Percentiles rank a stretch among this genome's conserved stretches.
phyloP scores from a whole-genome alignment of 1,140 invertebrate species.

The Dryas iulia region DNA sequence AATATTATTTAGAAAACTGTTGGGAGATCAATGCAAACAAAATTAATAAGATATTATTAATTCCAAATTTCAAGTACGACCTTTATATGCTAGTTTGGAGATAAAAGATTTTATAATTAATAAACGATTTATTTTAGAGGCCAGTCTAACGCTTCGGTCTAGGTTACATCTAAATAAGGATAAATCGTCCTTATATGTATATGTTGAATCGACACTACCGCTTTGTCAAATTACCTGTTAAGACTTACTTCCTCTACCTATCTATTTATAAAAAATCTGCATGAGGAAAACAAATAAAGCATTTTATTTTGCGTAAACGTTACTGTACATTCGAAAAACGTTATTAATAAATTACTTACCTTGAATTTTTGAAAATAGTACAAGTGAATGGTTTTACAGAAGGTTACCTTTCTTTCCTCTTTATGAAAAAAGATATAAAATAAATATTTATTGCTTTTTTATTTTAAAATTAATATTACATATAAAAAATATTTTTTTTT shows the following conservation, averaged over 20 bases:
- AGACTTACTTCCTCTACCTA: slow-evolving; percentile 1
- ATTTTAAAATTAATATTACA: too few species aligned
- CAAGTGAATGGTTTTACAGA: neutral
- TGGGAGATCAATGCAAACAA: too few species aligned
- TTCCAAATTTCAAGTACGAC: too few species aligned
- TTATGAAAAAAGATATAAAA: too few species aligned
- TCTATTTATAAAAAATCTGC: neutral
- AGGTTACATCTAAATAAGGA: slow-evolving; percentile 17
- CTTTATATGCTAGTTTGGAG: too few species aligned
- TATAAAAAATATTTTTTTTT: too few species aligned
- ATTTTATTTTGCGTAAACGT: neutral
- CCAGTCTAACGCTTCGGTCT: neutral
- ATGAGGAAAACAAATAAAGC: neutral
- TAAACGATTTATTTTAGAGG: neutral
- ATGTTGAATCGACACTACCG: neutral
- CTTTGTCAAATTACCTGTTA: neutral
- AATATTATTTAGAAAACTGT: too few species aligned
- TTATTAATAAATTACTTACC: neutral
- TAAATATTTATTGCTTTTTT: too few species aligned
- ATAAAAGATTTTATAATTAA: neutral
- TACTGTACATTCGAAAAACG: neutral
- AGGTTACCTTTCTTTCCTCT: neutral
- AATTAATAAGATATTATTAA: too few species aligned
- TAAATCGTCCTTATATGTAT: slow-evolving; percentile 1
- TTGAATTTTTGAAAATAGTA: neutral